Conservation (phyloP, 2,888 invertebrate genomes). For the Hypsopygia costalis region DNA sequence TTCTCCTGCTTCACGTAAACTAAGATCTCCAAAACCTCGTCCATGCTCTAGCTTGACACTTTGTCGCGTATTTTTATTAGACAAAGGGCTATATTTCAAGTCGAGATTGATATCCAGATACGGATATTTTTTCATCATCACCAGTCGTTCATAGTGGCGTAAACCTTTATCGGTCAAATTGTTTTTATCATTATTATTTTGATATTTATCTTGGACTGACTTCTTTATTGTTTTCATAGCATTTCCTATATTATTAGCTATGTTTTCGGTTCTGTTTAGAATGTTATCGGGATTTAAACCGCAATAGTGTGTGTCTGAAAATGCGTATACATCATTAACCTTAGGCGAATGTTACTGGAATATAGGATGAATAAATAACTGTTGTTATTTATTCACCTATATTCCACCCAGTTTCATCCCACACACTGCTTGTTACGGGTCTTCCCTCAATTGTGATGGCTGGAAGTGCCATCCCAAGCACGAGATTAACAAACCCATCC, state of each 20-base stretch:
- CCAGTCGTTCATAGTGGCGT: slow-evolving; percentile 58
- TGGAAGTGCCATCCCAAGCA: too few species aligned
- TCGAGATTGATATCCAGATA: slow-evolving; percentile 62
- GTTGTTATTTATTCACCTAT: too few species aligned
- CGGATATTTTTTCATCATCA: slow-evolving; percentile 71
- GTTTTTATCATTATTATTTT: slow-evolving; percentile 30
- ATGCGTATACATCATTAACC: too few species aligned
- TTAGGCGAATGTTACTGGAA: too few species aligned
- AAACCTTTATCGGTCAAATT: slow-evolving; percentile 47
- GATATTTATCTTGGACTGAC: slow-evolving; percentile 33
- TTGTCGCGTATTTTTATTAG: slow-evolving; percentile 43
- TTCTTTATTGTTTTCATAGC: slow-evolving; percentile 38
- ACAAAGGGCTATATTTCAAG: slow-evolving; percentile 42
- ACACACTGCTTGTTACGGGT: too few species aligned
- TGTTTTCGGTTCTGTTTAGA: slow-evolving; percentile 37
- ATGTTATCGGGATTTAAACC: slow-evolving; percentile 22
- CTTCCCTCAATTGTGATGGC: too few species aligned
- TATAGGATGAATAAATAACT: too few species aligned
- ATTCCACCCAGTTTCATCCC: too few species aligned
- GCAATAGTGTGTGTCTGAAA: slow-evolving; percentile 29
- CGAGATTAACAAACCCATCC: too few species aligned
- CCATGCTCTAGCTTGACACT: slow-evolving; percentile 36
- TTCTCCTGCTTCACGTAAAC: slow-evolving; percentile 46
- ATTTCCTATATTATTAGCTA: slow-evolving; percentile 34
- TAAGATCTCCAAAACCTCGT: slow-evolving; percentile 36